phyloP scores from a whole-genome alignment of 2,113 vertebrate genomes.

The Lipophrys pholis region DNA sequence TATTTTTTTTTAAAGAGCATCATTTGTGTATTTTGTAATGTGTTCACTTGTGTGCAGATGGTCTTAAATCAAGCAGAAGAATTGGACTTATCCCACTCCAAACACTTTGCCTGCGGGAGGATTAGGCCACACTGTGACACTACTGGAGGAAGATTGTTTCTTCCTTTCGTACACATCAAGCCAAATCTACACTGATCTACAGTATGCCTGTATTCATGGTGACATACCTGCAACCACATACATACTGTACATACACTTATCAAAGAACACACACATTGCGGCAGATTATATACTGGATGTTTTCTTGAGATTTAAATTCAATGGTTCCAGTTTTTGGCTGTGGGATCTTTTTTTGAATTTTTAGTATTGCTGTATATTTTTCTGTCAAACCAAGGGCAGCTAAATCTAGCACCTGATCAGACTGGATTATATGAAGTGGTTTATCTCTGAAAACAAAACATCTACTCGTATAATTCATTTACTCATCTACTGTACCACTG shows the following conservation, averaged over 20 bases:
- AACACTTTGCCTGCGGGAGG: constrained; percentile 57
- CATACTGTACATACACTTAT: not conserved
- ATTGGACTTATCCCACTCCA: constrained; percentile 59
- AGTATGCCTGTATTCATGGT: constrained; percentile 35
- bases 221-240: constrained; percentile 26
- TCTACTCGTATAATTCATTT: constrained; percentile 33
- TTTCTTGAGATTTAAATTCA: constrained; percentile 1
- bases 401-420: constrained; percentile 34
- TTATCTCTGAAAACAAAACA: constrained; percentile 25
- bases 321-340: not conserved
- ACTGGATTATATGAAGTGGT: constrained; percentile 45
- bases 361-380: constrained; percentile 41
- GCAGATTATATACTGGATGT: constrained; percentile 4
- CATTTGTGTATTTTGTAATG: constrained; percentile 25
- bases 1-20: not conserved
- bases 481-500: constrained; percentile 25
- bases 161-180: constrained; percentile 8
- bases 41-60: constrained; percentile 58
- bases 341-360: constrained; percentile 17
- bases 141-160: constrained; percentile 22
- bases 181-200: constrained; percentile 38
- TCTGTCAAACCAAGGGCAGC: constrained; percentile 44
- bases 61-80: constrained; percentile 65
- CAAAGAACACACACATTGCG: not conserved
- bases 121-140: constrained; percentile 36